Evolutionary conservation across 2,888 invertebrate genomes (phyloP).

Genomic region (Noctua comes): DNA sequence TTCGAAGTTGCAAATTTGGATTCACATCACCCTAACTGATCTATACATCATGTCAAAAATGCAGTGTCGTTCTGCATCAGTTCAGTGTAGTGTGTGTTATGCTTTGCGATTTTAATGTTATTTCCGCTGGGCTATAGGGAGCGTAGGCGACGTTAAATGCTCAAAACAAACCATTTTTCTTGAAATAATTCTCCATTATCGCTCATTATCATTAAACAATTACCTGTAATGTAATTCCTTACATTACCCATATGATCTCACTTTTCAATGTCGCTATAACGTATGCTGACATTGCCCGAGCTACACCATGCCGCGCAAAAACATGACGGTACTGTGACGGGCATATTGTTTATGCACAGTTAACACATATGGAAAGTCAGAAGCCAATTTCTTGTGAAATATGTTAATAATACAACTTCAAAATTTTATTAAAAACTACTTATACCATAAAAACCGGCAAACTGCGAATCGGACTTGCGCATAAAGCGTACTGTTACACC

Average conservation of each 20-base stretch:
- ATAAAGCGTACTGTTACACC: neutral
- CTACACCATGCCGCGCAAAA: slow-evolving; percentile 54
- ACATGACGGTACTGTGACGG: slow-evolving; percentile 25
- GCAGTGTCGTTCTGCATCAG: too few relatives aligned
- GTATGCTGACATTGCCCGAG: slow-evolving; percentile 33
- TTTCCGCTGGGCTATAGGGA: too few relatives aligned
- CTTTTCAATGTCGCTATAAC: slow-evolving; percentile 47
- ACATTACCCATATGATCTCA: slow-evolving; percentile 39
- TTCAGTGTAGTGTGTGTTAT: too few relatives aligned
- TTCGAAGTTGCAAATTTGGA: too few relatives aligned
- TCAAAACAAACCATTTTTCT: slow-evolving; percentile 29
- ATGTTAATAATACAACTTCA: neutral
- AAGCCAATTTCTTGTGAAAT: neutral
- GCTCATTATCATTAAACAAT: slow-evolving; percentile 21
- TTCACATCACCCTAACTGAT: too few relatives aligned
- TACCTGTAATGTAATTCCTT: slow-evolving; percentile 22
- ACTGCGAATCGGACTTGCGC: neutral
- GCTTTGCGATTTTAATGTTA: too few relatives aligned
- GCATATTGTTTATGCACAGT: too few relatives aligned
- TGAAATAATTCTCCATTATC: neutral
- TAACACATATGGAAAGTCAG: neutral
- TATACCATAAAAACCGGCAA: neutral
- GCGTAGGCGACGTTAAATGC: neutral
- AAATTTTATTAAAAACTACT: neutral
- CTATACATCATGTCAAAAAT: too few relatives aligned